Conservation (phyloP, 1,140 invertebrate genomes). For the Samia ricini region DNA sequence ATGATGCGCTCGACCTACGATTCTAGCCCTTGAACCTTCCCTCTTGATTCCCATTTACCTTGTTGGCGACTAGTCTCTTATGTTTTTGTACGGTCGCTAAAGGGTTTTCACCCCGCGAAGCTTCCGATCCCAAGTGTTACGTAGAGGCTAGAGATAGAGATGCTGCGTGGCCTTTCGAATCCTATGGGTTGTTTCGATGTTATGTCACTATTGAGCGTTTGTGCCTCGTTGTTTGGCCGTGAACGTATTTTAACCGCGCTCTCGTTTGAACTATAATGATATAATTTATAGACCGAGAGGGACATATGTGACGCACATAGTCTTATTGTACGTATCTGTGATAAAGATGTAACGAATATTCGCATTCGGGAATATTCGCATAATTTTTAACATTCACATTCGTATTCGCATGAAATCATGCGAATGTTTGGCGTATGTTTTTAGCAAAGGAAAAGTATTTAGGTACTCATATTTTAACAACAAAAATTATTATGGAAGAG, state of each 20-base stretch:
- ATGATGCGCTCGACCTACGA: conserved; percentile 43
- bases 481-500: too few relatives aligned
- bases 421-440: too few relatives aligned
- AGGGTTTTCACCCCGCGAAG: conserved; percentile 66
- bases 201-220: conserved; percentile 68
- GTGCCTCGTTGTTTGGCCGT: conserved; percentile 59
- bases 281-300: conserved; percentile 14
- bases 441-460: too few relatives aligned
- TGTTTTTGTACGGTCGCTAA: conserved; percentile 50
- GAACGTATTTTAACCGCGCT: conserved; percentile 52
- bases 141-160: conserved; percentile 66
- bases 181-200: conserved; percentile 50
- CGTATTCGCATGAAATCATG: too few relatives aligned
- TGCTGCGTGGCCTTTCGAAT: conserved; percentile 62
- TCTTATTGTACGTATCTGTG: not conserved
- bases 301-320: conserved; percentile 21
- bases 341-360: too few relatives aligned
- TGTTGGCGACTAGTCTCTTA: conserved; percentile 46
- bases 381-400: too few relatives aligned
- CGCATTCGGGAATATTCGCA: too few relatives aligned
- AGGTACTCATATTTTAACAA: too few relatives aligned
- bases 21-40: conserved; percentile 69
- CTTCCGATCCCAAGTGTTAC: conserved; percentile 55
- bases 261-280: conserved; percentile 31
- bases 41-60: conserved; percentile 62